Base-by-base conservation (phyloP, 2,888 invertebrate species). In the Meloe dianella region DNA sequence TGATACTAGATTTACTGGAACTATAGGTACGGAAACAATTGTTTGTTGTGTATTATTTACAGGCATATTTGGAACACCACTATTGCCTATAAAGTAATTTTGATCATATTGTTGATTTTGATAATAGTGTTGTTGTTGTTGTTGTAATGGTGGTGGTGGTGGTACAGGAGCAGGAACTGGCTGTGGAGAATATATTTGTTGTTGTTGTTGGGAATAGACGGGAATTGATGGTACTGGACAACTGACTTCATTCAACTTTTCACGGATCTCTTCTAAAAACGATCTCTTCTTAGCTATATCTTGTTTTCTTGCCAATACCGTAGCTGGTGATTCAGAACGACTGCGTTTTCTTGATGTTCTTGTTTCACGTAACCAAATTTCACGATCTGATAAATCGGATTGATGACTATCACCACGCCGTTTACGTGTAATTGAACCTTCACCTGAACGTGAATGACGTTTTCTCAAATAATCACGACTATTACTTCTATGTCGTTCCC, bases 191-290 rank as follows among this genome's bases (percentile, higher is more conserved):
- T 58, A 17, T 30, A 57, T 30, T 17, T 38, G 35, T 27, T 59
- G 62, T 32, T 51, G 27, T 27, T 63, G 67, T 56, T 61, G 66
- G 64, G 65, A 65, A 57, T 63, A 62, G 22, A 38, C 51, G 47
- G 63, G 1, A 57, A 51, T 51, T 12, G 51, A 10, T 24, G 51
- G 22, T 51, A 22, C 22, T 24, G 51, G 51, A 51, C 22, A 51
- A 51, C 10, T 51, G 10, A 60, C 66, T 66, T 75, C 77, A 24
- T 77, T 79, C 32, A 83, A 71, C 70, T 82, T 82, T 24, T 78
- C 77, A 14, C 80, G 79, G 32, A 84, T 73, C 72, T 84, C 84
- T 65, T 84, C 81, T 61, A 84, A 67, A 69, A 84, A 84, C 4
- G 80, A 77, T 66, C 76, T 75, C 66, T 77, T 78, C 47, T 69